A percentile compares a stretch with the other conserved stretches of the same genome.
phyloP scores from a whole-genome alignment of 1,140 invertebrate genomes.

The Heliconius himera region DNA sequence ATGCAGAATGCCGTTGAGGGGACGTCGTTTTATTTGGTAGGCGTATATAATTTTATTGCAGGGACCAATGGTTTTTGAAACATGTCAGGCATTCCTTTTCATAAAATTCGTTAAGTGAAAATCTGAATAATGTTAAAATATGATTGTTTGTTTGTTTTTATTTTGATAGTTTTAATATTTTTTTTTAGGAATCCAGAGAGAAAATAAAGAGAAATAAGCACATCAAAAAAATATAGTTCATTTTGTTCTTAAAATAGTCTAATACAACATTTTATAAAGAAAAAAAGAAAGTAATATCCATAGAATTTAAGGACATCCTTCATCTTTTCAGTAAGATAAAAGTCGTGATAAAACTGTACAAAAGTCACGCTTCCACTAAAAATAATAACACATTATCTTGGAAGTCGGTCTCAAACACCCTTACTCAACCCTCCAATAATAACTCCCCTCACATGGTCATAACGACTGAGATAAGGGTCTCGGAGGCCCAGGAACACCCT shows the following conservation, averaged over 20 bases:
- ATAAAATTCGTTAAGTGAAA: conserved; percentile 20
- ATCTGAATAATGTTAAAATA: neutral
- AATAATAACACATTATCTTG: conserved; percentile 55
- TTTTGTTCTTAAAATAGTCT: neutral
- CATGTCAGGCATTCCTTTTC: conserved; percentile 60
- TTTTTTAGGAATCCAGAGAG: neutral
- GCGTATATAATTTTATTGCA: conserved; percentile 82
- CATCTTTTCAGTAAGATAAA: neutral
- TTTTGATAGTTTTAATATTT: neutral
- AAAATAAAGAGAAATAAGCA: too few species aligned
- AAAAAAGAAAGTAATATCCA: neutral
- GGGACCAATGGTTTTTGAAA: conserved; percentile 77
- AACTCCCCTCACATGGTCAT: conserved; percentile 80
- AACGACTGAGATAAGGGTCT: conserved; percentile 77
- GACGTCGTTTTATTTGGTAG: conserved; percentile 76
- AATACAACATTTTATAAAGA: neutral
- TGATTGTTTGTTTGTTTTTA: neutral
- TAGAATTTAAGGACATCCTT: neutral
- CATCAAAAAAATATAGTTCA: neutral
- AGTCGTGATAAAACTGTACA: neutral
- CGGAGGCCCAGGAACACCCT: conserved; percentile 70
- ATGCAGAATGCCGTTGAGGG: conserved; percentile 73
- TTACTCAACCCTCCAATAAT: conserved; percentile 55
- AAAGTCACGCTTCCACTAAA: conserved; percentile 39
- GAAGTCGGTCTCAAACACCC: conserved; percentile 57